Percentiles rank a stretch among this genome's conserved stretches.
These are phyloP conservation scores for Litocranius walleri DNA, from an alignment of 2,113 vertebrate species.

Conservation along the genomic window DNA sequence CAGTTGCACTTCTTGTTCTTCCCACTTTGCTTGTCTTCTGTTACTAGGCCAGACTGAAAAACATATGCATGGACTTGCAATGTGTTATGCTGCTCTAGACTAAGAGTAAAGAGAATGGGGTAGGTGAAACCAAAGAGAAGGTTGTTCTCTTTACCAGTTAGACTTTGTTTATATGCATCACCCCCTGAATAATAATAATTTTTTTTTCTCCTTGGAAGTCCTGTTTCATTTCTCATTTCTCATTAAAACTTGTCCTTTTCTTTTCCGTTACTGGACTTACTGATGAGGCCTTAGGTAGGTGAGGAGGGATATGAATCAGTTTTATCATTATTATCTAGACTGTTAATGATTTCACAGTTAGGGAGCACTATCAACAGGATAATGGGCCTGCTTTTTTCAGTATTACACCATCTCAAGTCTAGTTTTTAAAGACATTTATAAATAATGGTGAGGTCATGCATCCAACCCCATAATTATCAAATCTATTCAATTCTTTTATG, in stretches of 20 bases:
- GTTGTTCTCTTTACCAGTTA: neutral
- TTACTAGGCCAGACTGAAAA: neutral
- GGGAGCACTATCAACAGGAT: neutral
- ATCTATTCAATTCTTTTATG: neutral
- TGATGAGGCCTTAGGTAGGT: neutral
- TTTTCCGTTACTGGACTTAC: neutral
- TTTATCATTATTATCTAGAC: neutral
- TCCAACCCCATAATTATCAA: neutral
- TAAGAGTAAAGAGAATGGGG: neutral
- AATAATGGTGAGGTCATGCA: neutral
- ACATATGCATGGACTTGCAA: neutral
- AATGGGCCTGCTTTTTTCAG: neutral
- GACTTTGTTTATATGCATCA: neutral
- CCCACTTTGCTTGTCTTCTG: neutral
- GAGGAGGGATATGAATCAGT: neutral
- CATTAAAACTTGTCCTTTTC: neutral
- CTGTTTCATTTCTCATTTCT: neutral
- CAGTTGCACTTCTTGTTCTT: neutral
- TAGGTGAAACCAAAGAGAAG: neutral
- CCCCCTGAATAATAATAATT: neutral
- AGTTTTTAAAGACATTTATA: neutral
- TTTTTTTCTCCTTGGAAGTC: neutral
- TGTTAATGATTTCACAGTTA: neutral
- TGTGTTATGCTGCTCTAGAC: neutral
- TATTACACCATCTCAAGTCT: neutral